These are phyloP conservation scores for Macrochelys suwanniensis DNA, from an alignment of 2,797 vertebrate genomes.

Conservation along the genomic window DNA sequence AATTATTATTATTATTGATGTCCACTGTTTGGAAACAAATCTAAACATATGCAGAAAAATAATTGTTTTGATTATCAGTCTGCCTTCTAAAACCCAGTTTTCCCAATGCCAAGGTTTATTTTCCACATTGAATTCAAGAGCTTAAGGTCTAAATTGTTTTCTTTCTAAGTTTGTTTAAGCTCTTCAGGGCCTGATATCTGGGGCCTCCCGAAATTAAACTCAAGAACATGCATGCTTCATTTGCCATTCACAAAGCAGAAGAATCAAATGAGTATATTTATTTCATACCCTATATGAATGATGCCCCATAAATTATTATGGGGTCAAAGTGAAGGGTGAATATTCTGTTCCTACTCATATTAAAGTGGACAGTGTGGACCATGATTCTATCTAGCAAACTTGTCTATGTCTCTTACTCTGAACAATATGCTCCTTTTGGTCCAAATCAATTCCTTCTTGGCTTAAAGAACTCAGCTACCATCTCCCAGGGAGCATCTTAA, in stretches of 20 bases:
- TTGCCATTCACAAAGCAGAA: not conserved
- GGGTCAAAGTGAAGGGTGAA: conserved; percentile 29
- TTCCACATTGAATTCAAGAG: conserved; percentile 6
- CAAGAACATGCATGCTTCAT: not conserved
- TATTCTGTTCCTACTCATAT: not conserved
- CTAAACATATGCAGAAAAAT: conserved; percentile 10
- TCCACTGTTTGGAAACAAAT: conserved; percentile 20
- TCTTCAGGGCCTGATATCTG: not conserved
- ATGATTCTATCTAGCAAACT: not conserved
- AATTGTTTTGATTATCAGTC: not conserved
- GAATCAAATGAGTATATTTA: not conserved
- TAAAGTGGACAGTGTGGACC: not conserved
- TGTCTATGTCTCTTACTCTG: not conserved
- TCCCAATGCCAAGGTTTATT: not conserved
- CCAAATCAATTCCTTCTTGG: conserved; percentile 57
- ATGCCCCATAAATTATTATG: not conserved
- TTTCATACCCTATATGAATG: not conserved
- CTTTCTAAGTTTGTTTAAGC: not conserved
- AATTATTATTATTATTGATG: conserved; percentile 15
- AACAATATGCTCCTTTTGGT: conserved; percentile 48
- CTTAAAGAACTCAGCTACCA: conserved; percentile 53
- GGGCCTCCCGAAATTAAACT: not conserved
- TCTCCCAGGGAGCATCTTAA: conserved; percentile 50
- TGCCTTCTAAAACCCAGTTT: not conserved
- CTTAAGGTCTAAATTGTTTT: not conserved